Base-by-base conservation (phyloP, 2,888 invertebrate species). In the Prosopocoilus inquinatus region DNA sequence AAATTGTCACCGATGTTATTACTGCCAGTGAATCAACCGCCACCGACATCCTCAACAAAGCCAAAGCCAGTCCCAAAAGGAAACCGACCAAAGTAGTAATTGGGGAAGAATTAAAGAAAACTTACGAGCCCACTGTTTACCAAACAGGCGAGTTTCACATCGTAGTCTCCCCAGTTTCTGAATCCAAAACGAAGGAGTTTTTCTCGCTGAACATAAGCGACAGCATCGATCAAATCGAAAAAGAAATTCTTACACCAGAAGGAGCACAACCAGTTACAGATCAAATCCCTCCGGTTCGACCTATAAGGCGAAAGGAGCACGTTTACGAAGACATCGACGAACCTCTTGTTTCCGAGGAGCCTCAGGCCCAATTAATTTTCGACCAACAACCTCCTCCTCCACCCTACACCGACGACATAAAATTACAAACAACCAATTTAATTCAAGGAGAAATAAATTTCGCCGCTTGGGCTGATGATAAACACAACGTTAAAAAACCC, bases 61-160 rank as follows among this genome's bases (percentile, higher is more conserved):
- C 20, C 20, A 28, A 28, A 28, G 56, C 55, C 16, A 51, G 57
- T 28, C 59, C 55, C 35, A 52, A 53, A 38, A 50, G 48, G 20
- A 53, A 50, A 28, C 50, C 50, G 1, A 35, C 63, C 5, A 63
- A 67, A 58, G 67, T 67, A 47, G 61, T 62, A 20, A 62, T 73
- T n/a, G 64, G 67, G 32, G 70, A 75, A 66, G 67, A 72, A 65
- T 57, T 75, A 11, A 67, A 66, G 1, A 74, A 72, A 65, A 71
- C 68, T 3, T 68, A 72, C 43, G 64, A 70, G 47, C 74, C 76
- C 12, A 67, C 68, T 11, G 63, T 71, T 4, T 67, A 75, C 33
- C 70, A 74, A 62, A 67, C 69, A 46, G 71, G 70, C 56, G 74
- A 75, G 49, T 75, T 73, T 58, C 69, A 71, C 2, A 66, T 75